Evolutionary conservation across 1,140 invertebrate species (phyloP).

Genomic region (Thaumetopoea pityocampa): DNA sequence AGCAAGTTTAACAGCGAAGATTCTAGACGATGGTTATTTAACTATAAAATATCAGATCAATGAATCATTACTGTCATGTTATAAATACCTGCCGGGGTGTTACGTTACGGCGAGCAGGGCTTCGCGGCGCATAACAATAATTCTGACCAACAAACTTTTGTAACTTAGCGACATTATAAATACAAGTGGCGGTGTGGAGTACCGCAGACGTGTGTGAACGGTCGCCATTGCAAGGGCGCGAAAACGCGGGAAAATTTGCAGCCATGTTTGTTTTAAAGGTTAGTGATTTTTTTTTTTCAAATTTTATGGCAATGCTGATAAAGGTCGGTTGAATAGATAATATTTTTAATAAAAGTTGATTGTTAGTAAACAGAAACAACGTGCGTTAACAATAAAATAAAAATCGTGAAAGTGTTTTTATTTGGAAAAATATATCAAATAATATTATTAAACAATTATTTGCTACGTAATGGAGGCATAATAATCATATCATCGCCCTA

Average conservation of each 20-base stretch:
- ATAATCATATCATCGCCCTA: too few species aligned
- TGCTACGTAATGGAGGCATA: too few species aligned
- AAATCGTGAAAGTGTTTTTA: too few species aligned
- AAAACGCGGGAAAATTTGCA: slow-evolving; percentile 58
- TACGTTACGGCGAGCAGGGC: slow-evolving; percentile 55
- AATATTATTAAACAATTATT: too few species aligned
- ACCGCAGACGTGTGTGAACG: slow-evolving; percentile 43
- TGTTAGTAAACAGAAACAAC: too few species aligned
- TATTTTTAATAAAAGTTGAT: too few species aligned
- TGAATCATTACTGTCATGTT: slow-evolving; percentile 15
- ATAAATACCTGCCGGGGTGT: slow-evolving; percentile 33
- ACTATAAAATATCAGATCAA: slow-evolving; percentile 2
- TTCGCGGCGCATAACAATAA: slow-evolving; percentile 62
- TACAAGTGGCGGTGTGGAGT: slow-evolving; percentile 38
- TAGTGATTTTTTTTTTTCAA: slow-evolving; percentile 34
- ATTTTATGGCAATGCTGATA: slow-evolving; percentile 5
- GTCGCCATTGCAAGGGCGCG: slow-evolving; percentile 45
- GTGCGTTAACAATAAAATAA: too few species aligned
- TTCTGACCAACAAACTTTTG: slow-evolving; percentile 43
- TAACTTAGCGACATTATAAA: slow-evolving; percentile 64
- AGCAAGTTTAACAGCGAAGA: too few species aligned
- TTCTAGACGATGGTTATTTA: too few species aligned
- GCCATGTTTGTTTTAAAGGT: slow-evolving; percentile 66
- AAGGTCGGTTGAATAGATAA: too few species aligned
- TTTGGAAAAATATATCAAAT: too few species aligned